Evolutionary conservation across 2,888 invertebrate genomes (phyloP).

Genomic region (Stenchaetothrips biformis): DNA sequence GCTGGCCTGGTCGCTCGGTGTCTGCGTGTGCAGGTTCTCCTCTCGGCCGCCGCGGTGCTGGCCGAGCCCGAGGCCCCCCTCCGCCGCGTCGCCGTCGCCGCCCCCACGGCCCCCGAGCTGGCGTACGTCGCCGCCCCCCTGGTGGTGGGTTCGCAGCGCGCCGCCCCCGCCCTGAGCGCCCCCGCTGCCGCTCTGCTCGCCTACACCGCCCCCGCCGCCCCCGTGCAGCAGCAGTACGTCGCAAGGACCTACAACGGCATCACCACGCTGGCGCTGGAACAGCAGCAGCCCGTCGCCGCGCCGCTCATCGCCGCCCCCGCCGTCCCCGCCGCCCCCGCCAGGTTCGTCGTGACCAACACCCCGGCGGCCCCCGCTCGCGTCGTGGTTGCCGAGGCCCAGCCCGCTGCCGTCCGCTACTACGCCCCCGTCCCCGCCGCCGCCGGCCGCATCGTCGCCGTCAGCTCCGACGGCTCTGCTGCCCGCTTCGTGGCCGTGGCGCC

Average conservation of each 20-base stretch:
- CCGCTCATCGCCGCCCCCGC: constrained; percentile 3
- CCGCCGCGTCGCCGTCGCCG: not conserved
- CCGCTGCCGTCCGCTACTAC: not conserved
- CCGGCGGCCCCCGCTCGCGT: not conserved
- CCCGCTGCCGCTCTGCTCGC: not conserved
- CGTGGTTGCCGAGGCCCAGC: not conserved
- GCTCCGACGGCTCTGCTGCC: not conserved
- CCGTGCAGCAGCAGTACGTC: not conserved
- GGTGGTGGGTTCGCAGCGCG: constrained; percentile 3
- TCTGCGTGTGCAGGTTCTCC: not conserved
- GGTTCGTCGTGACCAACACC: not conserved
- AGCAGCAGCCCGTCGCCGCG: not conserved
- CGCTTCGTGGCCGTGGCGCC: not conserved
- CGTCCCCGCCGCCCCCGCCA: not conserved
- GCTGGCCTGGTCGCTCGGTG: not conserved
- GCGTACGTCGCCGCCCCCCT: not conserved
- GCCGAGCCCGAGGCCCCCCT: constrained; percentile 14
- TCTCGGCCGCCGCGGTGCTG: not conserved
- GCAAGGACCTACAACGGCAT: constrained; percentile 12
- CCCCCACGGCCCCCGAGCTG: not conserved
- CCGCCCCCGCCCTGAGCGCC: constrained; percentile 15
- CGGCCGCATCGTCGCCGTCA: not conserved
- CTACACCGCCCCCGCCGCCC: not conserved
- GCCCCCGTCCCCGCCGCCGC: not conserved
- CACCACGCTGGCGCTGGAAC: not conserved